Percentiles rank a stretch among this genome's conserved stretches.
phyloP scores from a whole-genome alignment of 2,113 vertebrate genomes.

The Electrona antarctica region DNA sequence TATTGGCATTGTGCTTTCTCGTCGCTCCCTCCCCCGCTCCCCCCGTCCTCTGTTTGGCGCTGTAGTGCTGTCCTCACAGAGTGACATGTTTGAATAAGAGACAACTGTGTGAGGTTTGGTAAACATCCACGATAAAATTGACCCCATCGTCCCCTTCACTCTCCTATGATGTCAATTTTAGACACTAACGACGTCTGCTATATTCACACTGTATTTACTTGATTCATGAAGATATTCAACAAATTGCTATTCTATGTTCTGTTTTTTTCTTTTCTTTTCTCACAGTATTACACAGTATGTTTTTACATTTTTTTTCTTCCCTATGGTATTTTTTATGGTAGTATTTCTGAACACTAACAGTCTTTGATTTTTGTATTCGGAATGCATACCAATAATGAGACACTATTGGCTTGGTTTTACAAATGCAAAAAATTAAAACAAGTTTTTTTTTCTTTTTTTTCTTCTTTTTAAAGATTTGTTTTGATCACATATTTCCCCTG shows the following conservation, averaged over 20 bases:
- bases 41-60: slow-evolving; percentile 28
- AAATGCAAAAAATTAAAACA: slow-evolving; percentile 74
- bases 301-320: slow-evolving; percentile 59
- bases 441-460: slow-evolving; percentile 13
- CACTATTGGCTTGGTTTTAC: slow-evolving; percentile 64
- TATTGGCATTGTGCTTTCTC: slow-evolving; percentile 76
- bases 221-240: slow-evolving; percentile 80
- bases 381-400: slow-evolving; percentile 70
- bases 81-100: slow-evolving; percentile 69
- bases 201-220: slow-evolving; percentile 79
- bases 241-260: slow-evolving; percentile 79
- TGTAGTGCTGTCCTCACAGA: slow-evolving; percentile 66
- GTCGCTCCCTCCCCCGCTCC: slow-evolving; percentile 38
- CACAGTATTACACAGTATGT: slow-evolving; percentile 80
- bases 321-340: slow-evolving; percentile 46
- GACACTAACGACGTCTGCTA: slow-evolving; percentile 77
- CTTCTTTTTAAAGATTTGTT: slow-evolving; percentile 60
- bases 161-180: slow-evolving; percentile 69
- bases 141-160: slow-evolving; percentile 61
- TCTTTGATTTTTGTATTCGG: slow-evolving; percentile 73
- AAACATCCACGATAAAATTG: slow-evolving; percentile 75
- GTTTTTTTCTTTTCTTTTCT: slow-evolving; percentile 74
- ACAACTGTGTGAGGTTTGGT: slow-evolving; percentile 75
- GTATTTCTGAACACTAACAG: slow-evolving; percentile 79
- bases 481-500: slow-evolving; percentile 88